Evolutionary conservation across 2,888 invertebrate genomes (phyloP).

Genomic region (Euzetes globulus): DNA sequence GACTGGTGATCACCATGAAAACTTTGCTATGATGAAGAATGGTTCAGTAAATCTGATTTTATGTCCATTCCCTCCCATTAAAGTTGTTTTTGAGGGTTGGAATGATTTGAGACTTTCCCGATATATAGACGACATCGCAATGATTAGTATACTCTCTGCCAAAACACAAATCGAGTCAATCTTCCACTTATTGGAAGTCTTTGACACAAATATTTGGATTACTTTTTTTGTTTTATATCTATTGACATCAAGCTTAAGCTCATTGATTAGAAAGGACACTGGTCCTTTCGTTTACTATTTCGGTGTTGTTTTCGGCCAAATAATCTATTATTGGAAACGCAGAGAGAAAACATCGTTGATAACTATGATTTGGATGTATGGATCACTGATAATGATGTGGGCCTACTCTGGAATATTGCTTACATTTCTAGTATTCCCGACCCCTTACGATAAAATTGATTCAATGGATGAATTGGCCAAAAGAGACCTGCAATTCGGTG

Average conservation of each 20-base stretch:
- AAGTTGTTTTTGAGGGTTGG: background rate
- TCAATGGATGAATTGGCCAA: background rate
- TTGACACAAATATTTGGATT: background rate
- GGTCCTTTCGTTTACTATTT: background rate
- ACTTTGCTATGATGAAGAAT: background rate
- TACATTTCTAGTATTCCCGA: constrained; percentile 1
- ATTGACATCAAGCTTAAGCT: background rate
- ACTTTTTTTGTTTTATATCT: background rate
- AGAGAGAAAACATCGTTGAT: background rate
- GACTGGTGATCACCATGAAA: background rate
- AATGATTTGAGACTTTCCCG: background rate
- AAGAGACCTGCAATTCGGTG: background rate
- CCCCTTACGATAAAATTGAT: constrained; percentile 1
- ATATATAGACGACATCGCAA: background rate
- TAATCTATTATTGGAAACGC: background rate
- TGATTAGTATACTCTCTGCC: background rate
- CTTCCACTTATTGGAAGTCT: background rate
- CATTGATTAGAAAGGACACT: background rate
- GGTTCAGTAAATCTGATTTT: background rate
- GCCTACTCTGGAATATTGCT: constrained; percentile 6
- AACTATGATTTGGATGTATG: background rate
- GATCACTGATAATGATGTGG: background rate
- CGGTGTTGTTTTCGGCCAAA: background rate
- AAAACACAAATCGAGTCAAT: background rate
- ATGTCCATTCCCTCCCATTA: background rate